These are phyloP conservation scores for Etheostoma spectabile DNA, from an alignment of 2,113 vertebrate species.

Conservation along the genomic window DNA sequence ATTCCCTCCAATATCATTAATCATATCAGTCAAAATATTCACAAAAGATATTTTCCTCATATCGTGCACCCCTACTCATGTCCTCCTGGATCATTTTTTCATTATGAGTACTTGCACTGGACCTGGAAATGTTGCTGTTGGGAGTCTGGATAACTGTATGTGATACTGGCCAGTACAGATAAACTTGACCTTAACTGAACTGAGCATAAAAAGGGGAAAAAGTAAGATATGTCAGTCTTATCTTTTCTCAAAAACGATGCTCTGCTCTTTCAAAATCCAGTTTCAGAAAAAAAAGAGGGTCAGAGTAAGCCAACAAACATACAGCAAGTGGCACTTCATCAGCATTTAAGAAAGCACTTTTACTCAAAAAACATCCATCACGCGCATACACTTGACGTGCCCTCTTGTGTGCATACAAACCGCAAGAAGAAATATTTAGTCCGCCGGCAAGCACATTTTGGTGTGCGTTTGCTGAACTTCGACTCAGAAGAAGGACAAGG, in stretches of 20 bases:
- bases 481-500: conserved; percentile 52
- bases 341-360: neutral
- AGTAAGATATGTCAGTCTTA: neutral
- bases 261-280: neutral
- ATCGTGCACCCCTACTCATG: too few species aligned
- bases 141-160: neutral
- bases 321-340: neutral
- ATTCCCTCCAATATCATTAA: too few species aligned
- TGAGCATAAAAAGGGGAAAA: neutral
- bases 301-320: neutral
- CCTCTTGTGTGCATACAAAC: neutral
- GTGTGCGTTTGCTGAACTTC: conserved; percentile 44
- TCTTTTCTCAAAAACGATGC: neutral
- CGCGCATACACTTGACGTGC: neutral
- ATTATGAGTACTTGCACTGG: neutral
- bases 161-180: neutral
- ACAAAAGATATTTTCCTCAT: too few species aligned
- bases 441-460: conserved; percentile 8
- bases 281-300: neutral
- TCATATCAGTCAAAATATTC: too few species aligned
- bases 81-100: neutral
- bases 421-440: conserved; percentile 1
- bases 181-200: neutral
- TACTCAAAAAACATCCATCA: conserved; percentile 21
- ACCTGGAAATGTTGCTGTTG: neutral